These are phyloP conservation scores for Muscicapa striata DNA, from an alignment of 2,797 vertebrate species.

Conservation along the genomic window DNA sequence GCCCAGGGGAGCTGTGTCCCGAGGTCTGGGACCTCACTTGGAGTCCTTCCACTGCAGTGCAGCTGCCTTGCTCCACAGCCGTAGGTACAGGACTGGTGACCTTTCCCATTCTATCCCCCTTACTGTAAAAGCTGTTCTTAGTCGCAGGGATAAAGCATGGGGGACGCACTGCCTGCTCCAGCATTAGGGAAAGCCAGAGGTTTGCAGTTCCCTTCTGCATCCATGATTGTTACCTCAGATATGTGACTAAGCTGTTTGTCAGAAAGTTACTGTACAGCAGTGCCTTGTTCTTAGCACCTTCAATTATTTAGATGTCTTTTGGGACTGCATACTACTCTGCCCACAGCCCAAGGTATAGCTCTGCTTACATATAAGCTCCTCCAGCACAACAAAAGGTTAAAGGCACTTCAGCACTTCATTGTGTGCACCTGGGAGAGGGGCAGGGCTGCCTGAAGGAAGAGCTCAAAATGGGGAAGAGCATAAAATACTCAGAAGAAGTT, in stretches of 20 bases:
- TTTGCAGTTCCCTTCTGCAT: background rate
- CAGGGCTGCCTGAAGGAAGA: background rate
- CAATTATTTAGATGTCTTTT: background rate
- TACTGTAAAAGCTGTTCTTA: background rate
- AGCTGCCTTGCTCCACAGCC: background rate
- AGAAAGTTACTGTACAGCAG: background rate
- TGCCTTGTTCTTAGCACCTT: background rate
- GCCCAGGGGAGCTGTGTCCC: fast-evolving
- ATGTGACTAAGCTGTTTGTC: background rate
- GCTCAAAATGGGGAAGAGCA: background rate
- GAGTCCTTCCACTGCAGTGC: background rate
- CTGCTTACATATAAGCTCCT: background rate
- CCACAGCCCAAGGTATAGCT: background rate
- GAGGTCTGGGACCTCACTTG: background rate
- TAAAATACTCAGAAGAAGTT: background rate
- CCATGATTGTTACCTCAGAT: background rate
- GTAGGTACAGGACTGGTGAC: background rate
- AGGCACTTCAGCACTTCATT: background rate
- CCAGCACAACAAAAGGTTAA: background rate
- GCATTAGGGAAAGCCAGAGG: background rate
- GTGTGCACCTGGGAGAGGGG: background rate
- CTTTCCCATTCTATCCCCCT: background rate
- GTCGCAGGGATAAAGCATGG: fast-evolving
- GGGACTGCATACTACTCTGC: background rate
- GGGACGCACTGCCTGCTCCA: background rate